Evolutionary conservation across 2,797 vertebrate genomes (phyloP).

Genomic region (Syngnathus rostellatus): DNA sequence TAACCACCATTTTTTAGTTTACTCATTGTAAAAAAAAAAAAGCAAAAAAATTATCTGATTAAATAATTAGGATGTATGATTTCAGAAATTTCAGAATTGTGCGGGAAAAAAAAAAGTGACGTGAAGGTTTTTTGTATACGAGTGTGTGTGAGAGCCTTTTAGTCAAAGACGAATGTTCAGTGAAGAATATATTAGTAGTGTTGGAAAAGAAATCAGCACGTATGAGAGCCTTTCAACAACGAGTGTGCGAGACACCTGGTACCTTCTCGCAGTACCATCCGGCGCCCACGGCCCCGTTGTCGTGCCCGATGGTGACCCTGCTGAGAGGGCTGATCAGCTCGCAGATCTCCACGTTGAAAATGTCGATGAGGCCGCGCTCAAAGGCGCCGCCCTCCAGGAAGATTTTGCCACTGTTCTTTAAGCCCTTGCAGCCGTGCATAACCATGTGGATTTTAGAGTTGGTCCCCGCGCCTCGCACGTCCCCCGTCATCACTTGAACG

Average conservation of each 20-base stretch:
- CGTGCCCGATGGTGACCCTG: slow-evolving; percentile 88
- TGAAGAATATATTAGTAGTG: background rate
- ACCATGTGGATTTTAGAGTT: slow-evolving; percentile 95
- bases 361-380: slow-evolving; percentile 84
- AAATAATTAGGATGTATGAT: too few relatives aligned
- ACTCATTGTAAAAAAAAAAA: too few relatives aligned
- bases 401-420: slow-evolving; percentile 90
- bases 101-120: too few relatives aligned
- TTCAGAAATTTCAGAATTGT: too few relatives aligned
- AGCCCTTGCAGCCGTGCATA: slow-evolving; percentile 84
- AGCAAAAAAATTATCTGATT: too few relatives aligned
- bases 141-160: too few relatives aligned
- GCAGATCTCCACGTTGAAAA: slow-evolving; percentile 88
- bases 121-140: too few relatives aligned
- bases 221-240: background rate
- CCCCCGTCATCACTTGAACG: slow-evolving; percentile 88
- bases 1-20: too few relatives aligned
- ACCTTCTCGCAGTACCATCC: slow-evolving; percentile 99
- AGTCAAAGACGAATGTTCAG: too few relatives aligned
- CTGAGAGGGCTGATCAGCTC: slow-evolving; percentile 91
- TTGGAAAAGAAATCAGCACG: too few relatives aligned
- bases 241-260: background rate
- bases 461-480: slow-evolving; percentile 86
- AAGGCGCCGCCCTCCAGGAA: slow-evolving; percentile 94
- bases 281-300: slow-evolving; percentile 83